These are phyloP conservation scores for Choristoneura rosaceana DNA, from an alignment of 2,888 invertebrate species.

Conservation along the genomic window DNA sequence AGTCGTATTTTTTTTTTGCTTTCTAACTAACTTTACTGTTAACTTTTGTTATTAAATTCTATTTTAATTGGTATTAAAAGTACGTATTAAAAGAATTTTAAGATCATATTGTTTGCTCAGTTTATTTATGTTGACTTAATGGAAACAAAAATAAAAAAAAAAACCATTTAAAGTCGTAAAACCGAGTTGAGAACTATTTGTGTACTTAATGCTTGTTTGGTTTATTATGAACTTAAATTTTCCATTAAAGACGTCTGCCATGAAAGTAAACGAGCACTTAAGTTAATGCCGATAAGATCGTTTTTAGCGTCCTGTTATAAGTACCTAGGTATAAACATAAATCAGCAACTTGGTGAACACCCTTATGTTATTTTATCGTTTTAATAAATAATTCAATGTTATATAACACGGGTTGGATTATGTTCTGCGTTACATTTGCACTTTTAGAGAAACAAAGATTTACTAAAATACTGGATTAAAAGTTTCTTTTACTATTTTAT, in stretches of 20 bases:
- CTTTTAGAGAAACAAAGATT: no score
- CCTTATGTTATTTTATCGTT: background rate
- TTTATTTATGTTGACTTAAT: background rate
- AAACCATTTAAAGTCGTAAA: background rate
- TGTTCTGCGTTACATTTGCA: no score
- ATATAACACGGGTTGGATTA: no score
- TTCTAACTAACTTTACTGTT: no score
- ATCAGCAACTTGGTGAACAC: background rate
- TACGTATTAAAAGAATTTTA: no score
- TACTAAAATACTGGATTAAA: background rate
- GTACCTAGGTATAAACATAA: background rate
- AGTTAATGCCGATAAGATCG: constrained; percentile 2
- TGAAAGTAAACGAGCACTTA: constrained; percentile 18
- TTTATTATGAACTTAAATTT: constrained; percentile 17
- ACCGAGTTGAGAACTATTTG: background rate
- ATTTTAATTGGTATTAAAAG: background rate
- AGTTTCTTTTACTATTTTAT: background rate
- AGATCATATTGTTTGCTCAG: no score
- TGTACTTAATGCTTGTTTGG: constrained; percentile 14
- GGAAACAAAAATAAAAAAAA: background rate
- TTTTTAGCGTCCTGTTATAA: constrained; percentile 9
- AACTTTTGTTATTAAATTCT: background rate
- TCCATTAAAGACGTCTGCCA: constrained; percentile 16
- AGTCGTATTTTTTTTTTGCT: background rate
- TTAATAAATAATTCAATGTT: no score